Conservation (phyloP, 2,113 vertebrate genomes). For the Pogonocichla stellata region DNA sequence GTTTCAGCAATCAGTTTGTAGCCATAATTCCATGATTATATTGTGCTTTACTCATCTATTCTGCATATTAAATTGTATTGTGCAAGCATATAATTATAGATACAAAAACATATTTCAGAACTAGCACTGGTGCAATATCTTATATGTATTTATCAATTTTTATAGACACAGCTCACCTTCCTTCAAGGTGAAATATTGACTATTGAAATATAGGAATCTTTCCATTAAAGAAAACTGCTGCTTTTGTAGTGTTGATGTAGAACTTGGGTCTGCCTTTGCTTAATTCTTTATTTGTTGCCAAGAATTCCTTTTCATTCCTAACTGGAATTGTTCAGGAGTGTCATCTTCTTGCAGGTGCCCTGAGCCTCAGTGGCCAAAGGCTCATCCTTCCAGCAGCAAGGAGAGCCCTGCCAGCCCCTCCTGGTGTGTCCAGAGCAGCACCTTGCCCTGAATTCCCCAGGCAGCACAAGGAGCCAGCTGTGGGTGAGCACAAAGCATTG, state of each 20-base stretch:
- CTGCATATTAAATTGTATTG: background rate
- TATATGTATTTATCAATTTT: background rate
- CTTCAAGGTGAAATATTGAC: background rate
- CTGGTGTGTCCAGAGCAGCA: slow-evolving; percentile 47
- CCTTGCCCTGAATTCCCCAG: slow-evolving; percentile 49
- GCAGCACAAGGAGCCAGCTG: slow-evolving; percentile 25
- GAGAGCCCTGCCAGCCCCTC: slow-evolving; percentile 54
- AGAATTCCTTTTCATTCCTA: background rate
- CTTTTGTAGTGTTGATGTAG: background rate
- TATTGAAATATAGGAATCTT: background rate
- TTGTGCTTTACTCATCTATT: background rate
- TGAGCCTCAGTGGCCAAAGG: slow-evolving; percentile 64
- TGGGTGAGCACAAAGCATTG: slow-evolving; percentile 39
- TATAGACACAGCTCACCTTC: background rate
- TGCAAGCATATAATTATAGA: background rate
- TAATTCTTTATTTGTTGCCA: background rate
- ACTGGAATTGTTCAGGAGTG: background rate
- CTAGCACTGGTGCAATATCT: background rate
- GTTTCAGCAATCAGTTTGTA: background rate
- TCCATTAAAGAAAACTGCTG: background rate
- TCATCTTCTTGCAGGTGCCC: slow-evolving; percentile 48
- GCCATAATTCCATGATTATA: background rate
- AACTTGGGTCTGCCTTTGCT: background rate
- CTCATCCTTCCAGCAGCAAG: slow-evolving; percentile 63
- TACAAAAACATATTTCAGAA: background rate